Conservation (phyloP, 2,113 vertebrate species). For the Chloropsis cyanopogon region DNA sequence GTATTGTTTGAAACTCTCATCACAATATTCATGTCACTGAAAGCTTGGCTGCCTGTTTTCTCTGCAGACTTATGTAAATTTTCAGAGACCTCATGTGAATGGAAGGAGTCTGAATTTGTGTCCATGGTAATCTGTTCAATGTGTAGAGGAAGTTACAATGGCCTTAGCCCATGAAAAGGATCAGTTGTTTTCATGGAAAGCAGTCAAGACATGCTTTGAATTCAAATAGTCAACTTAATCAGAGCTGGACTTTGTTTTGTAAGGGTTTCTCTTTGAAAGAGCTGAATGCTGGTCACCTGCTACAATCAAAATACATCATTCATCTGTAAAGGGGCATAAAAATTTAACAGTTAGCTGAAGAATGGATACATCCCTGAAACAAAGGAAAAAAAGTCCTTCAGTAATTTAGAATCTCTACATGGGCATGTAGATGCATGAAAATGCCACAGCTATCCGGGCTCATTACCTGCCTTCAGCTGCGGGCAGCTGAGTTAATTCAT, state of each 20-base stretch:
- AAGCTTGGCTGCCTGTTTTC: conserved; percentile 23
- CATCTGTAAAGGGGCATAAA: conserved; percentile 22
- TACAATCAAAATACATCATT: conserved; percentile 23
- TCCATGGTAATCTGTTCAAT: conserved; percentile 76
- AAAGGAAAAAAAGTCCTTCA: neutral
- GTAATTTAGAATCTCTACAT: neutral
- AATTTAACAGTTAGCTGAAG: conserved; percentile 14
- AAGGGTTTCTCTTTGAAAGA: conserved; percentile 30
- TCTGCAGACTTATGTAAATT: conserved; percentile 57
- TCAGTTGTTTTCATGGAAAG: conserved; percentile 74
- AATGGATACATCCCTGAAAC: neutral
- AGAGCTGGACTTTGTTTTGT: conserved; percentile 52
- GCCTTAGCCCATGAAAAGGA: conserved; percentile 73
- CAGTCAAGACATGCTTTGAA: conserved; percentile 76
- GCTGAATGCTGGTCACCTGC: conserved; percentile 7
- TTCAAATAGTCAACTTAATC: conserved; percentile 75
- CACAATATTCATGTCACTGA: neutral
- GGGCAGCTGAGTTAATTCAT: neutral
- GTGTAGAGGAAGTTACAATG: conserved; percentile 74
- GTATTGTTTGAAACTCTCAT: conserved; percentile 6
- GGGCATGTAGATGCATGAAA: neutral
- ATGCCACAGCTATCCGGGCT: neutral
- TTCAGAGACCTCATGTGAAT: conserved; percentile 40
- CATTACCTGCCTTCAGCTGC: neutral
- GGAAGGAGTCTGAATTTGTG: conserved; percentile 69